Base-by-base conservation (phyloP, 2,113 vertebrate species). In the Chiloscyllium plagiosum region DNA sequence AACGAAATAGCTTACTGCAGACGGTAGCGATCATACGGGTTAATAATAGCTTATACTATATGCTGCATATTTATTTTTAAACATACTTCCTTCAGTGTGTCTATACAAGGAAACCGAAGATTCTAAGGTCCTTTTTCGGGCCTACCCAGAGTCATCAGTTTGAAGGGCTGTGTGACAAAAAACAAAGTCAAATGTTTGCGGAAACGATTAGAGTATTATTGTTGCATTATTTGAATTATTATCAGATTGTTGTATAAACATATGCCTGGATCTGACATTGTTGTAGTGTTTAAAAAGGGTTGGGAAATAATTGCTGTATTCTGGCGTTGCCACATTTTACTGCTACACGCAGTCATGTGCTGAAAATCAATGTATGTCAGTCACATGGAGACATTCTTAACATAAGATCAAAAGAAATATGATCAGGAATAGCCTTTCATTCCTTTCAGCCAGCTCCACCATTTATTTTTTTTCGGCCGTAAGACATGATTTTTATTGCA, bases 401-500 rank as follows among this genome's bases (percentile, higher is more conserved):
- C 33, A 33, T 7, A 13, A 33, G 56, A 61, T 61, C 72, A 13
- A 2, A 72, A 29, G 70, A 26, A 76, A 76, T n/a, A 76, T 7
- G 72, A 33, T 29, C 29, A 33, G 26, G 26, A 76, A 12, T 76
- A 76, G 72, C 29, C 72, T 12, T 33, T 33, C 72, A 76, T 13
- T 8, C 72, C 2, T 8, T 76, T 76, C 0, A 29, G 24, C 22
- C 70, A 1, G 70, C 42, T 47, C 42, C 42, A 47, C 42, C 42
- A 47, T 47, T 1, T 1, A 47, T 47, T 47, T 47, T 47, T 47
- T 47, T 47, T 97, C 97, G 97, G 96, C 98, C 97, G 98, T 98
- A 98, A 97, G 98, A 98, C 98, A 99, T 98, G 98, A 98, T 97
- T 98, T 98, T 99, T 99, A 99, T 99, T 99, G 98, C 98, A 98